Conservation (phyloP, 2,797 vertebrate genomes). For the Kryptopterus vitreolus region DNA sequence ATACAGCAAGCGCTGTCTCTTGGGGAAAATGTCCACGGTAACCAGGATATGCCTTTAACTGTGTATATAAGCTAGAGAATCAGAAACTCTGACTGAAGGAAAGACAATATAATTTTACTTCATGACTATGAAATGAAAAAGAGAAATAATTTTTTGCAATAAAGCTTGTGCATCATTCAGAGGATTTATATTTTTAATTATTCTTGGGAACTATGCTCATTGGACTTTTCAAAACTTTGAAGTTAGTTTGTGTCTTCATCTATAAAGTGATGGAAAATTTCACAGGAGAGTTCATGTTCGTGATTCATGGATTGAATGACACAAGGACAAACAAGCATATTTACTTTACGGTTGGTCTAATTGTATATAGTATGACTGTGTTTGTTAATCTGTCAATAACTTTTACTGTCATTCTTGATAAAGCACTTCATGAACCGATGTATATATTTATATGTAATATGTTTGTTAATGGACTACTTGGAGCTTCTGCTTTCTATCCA, state of each 20-base stretch:
- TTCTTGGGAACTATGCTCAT: background rate
- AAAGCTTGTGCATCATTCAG: background rate
- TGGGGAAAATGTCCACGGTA: background rate
- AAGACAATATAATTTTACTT: background rate
- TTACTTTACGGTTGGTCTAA: constrained; percentile 62
- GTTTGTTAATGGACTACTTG: constrained; percentile 48
- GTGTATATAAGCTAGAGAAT: constrained; percentile 3
- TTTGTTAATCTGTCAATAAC: constrained; percentile 65
- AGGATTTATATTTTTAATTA: background rate
- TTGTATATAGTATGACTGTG: constrained; percentile 63
- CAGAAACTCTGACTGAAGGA: background rate
- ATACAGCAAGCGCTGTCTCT: background rate
- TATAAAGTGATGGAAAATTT: constrained; percentile 54
- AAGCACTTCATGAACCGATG: constrained; percentile 52
- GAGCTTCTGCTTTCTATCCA: constrained; percentile 51
- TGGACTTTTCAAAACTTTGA: background rate
- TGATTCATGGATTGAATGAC: constrained; percentile 64
- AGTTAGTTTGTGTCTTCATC: background rate
- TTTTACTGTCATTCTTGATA: constrained; percentile 44
- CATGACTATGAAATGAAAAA: background rate
- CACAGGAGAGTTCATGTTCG: constrained; percentile 55
- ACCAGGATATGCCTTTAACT: background rate
- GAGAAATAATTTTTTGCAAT: background rate
- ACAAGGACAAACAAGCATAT: constrained; percentile 53
- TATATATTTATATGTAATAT: constrained; percentile 47